Evolutionary conservation across 2,113 vertebrate species (phyloP).

Genomic region (Neolamprologus hecqui): DNA sequence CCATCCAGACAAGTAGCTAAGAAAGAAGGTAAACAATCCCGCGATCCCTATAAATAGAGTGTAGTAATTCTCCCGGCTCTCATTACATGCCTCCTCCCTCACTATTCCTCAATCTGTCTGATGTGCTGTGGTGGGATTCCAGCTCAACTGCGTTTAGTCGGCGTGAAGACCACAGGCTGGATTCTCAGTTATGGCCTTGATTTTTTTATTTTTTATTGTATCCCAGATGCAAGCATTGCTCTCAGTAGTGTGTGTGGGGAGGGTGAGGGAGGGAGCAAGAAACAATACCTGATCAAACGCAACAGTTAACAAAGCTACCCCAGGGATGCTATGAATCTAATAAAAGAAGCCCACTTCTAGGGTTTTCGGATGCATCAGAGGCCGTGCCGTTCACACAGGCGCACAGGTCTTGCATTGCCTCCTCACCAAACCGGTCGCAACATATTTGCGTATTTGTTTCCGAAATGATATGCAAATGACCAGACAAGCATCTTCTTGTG

Average conservation of each 20-base stretch:
- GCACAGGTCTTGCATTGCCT: neutral
- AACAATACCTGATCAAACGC: conserved; percentile 48
- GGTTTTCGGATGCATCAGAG: neutral
- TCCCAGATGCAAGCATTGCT: conserved; percentile 41
- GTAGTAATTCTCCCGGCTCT: conserved; percentile 59
- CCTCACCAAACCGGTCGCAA: neutral
- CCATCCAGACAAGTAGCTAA: conserved; percentile 18
- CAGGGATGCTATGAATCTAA: neutral
- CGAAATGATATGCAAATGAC: conserved; percentile 39
- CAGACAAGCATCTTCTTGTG: conserved; percentile 26
- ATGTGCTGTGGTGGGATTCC: conserved; percentile 34
- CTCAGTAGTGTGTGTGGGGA: neutral
- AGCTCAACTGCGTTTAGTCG: conserved; percentile 50
- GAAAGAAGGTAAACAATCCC: conserved; percentile 54
- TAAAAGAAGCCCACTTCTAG: neutral
- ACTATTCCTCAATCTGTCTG: conserved; percentile 52
- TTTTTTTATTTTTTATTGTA: neutral
- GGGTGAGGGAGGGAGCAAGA: neutral
- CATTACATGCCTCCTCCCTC: conserved; percentile 58
- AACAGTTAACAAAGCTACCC: conserved; percentile 24
- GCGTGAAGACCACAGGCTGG: conserved; percentile 56
- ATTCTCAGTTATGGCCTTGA: conserved; percentile 35
- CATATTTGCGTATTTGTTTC: conserved; percentile 14
- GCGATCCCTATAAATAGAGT: conserved; percentile 49
- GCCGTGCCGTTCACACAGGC: neutral